Base-by-base conservation (phyloP, 2,113 vertebrate species). In the Limnothrissa miodon region DNA sequence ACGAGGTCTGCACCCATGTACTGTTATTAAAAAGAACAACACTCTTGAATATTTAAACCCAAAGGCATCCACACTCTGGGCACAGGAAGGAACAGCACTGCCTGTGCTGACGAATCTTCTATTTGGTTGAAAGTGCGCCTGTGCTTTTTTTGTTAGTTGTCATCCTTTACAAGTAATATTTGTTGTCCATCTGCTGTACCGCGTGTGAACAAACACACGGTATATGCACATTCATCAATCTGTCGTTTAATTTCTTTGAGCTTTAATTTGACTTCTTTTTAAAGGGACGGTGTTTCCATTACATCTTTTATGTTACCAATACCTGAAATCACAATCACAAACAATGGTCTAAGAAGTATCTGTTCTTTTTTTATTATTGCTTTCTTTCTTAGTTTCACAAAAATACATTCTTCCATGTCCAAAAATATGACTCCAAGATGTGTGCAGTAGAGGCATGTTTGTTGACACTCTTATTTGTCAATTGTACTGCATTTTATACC, bases 41-140 rank as follows among this genome's bases (percentile, higher is more conserved):
- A 36, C 42, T 70, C 33, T 81, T 83, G 36, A 83, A 81, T 79
- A 84, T 89, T 82, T 87, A 89, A 93, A 93, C 92, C 91, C 93
- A 93, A 93, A 83, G n/a, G 39, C 84, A 87, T 66, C 83, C 84
- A 78, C 48, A 87, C 89, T 87, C 82, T 88, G 86, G 87, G 87
- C 85, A 88, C 80, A 80, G 84, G 81, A 88, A 83, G 81, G 82
- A 89, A 85, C 89, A 90, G 90, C 91, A 85, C 85, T 87, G 83
- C 80, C 82, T 86, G 42, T 82, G 86, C 90, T 91, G 90, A 11
- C 6, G 59, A 11, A 4, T 23, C 79, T 78, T 79, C 11, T 36
- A n/a, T 78, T 42, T 81, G 39, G 39, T 84, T 84, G 33, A 45
- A 42, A 79, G 46, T 56, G 85, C 88, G 78, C 83, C 84, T 82